phyloP scores from a whole-genome alignment of 2,797 vertebrate genomes.

The Smutsia gigantea region DNA sequence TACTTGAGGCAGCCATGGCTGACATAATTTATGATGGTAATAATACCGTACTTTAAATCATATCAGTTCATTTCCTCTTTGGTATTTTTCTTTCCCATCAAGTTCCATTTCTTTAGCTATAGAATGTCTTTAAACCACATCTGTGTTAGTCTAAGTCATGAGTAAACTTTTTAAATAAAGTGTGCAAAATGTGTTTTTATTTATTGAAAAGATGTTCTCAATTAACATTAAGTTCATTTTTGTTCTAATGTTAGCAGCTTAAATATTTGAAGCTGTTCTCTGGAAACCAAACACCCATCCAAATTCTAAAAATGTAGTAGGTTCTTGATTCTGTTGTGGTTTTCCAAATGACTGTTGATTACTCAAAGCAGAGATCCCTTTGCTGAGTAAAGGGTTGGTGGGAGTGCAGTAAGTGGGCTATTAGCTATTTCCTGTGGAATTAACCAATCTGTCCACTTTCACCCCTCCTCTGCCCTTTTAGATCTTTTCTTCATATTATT shows the following conservation, averaged over 20 bases:
- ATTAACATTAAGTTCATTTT: constrained; percentile 75
- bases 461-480: neutral
- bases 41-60: constrained; percentile 77
- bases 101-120: constrained; percentile 64
- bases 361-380: constrained; percentile 55
- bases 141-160: constrained; percentile 63
- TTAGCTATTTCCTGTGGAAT: constrained; percentile 14
- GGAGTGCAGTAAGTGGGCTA: neutral
- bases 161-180: constrained; percentile 73
- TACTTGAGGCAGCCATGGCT: constrained; percentile 57
- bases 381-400: constrained; percentile 49
- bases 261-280: constrained; percentile 71
- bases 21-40: constrained; percentile 76
- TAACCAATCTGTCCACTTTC: neutral
- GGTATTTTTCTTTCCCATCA: constrained; percentile 64
- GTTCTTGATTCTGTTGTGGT: constrained; percentile 27
- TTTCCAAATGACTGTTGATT: constrained; percentile 64
- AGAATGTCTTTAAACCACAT: constrained; percentile 43
- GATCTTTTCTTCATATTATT: neutral
- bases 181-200: constrained; percentile 73
- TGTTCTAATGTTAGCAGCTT: constrained; percentile 74
- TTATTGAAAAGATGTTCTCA: constrained; percentile 79
- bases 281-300: constrained; percentile 58
- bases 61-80: constrained; percentile 78
- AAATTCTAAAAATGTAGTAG: constrained; percentile 62